Conservation (phyloP, 2,797 vertebrate genomes). For the Pristis pectinata region DNA sequence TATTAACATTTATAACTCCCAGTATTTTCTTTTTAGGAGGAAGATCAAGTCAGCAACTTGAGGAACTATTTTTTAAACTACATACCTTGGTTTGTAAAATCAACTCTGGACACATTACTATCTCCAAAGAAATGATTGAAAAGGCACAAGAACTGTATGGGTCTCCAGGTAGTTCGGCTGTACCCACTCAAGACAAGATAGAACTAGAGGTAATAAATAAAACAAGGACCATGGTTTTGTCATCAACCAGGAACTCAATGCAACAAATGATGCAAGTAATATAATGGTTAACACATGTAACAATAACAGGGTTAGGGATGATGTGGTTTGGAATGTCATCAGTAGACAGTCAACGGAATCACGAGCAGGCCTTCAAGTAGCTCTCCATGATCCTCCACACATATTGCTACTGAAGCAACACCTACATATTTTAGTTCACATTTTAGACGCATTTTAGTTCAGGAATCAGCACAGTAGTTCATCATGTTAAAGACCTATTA, state of each 20-base stretch:
- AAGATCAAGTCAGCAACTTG: constrained; percentile 43
- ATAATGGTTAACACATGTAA: neutral
- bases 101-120: neutral
- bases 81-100: constrained; percentile 41
- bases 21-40: neutral
- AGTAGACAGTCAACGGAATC: neutral
- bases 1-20: neutral
- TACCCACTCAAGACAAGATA: neutral
- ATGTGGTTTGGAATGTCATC: neutral
- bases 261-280: neutral
- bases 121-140: constrained; percentile 11
- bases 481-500: neutral
- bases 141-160: neutral
- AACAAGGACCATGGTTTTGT: neutral
- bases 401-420: neutral
- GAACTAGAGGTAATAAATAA: constrained; percentile 43
- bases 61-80: constrained; percentile 47
- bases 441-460: neutral
- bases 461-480: neutral
- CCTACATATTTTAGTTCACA: neutral
- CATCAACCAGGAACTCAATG: neutral
- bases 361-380: neutral
- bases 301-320: neutral
- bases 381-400: neutral
- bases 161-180: neutral